These are phyloP conservation scores for Serripes groenlandicus DNA, from an alignment of 2,888 invertebrate species.

Conservation along the genomic window DNA sequence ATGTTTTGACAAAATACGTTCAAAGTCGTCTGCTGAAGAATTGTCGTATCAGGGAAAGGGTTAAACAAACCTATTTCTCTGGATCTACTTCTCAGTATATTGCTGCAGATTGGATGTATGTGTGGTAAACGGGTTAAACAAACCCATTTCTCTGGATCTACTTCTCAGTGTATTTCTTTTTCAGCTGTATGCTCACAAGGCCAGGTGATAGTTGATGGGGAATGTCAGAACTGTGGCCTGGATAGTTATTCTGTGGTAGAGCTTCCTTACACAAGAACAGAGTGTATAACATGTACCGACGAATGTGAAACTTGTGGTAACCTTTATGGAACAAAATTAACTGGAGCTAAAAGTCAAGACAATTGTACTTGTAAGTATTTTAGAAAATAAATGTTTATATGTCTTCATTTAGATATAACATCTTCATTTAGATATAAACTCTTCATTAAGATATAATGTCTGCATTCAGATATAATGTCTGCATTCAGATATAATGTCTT, in stretches of 20 bases:
- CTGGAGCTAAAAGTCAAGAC: not conserved
- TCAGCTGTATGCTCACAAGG: conserved; percentile 42
- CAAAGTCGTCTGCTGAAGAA: too few species aligned
- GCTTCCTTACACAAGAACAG: conserved; percentile 10
- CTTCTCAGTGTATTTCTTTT: too few species aligned
- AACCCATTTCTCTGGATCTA: too few species aligned
- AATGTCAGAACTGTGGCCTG: conserved; percentile 5
- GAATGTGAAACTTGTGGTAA: conserved; percentile 13
- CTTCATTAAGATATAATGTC: too few species aligned
- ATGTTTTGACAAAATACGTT: too few species aligned
- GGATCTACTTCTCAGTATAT: too few species aligned
- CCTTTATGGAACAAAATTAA: conserved; percentile 24
- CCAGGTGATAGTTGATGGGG: conserved; percentile 17
- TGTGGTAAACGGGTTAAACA: too few species aligned
- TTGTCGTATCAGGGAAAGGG: too few species aligned
- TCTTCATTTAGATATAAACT: not conserved
- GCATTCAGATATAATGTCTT: too few species aligned
- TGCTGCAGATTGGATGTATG: too few species aligned
- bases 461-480: too few species aligned
- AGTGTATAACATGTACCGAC: conserved; percentile 10
- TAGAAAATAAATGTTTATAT: not conserved
- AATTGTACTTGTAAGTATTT: conserved; percentile 21
- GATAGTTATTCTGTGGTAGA: conserved; percentile 34
- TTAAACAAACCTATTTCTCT: too few species aligned
- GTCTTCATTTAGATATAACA: not conserved